These are phyloP conservation scores for Zaprionus inermis DNA, from an alignment of 1,140 invertebrate species.

Conservation along the genomic window DNA sequence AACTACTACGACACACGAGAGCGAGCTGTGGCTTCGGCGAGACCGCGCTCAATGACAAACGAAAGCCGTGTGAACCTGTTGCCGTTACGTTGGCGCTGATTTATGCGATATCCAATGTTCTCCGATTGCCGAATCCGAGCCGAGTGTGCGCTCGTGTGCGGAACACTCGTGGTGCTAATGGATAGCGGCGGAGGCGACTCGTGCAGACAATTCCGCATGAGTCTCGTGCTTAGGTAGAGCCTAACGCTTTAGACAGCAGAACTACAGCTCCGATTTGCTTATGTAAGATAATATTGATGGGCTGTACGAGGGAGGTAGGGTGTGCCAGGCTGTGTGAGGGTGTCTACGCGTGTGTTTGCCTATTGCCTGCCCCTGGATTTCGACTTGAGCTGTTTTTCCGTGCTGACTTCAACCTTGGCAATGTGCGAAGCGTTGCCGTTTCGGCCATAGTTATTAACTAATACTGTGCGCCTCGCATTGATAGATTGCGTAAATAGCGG, in stretches of 20 bases:
- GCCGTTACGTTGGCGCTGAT: constrained; percentile 66
- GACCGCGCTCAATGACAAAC: constrained; percentile 68
- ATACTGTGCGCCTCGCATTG: constrained; percentile 41
- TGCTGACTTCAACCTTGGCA: constrained; percentile 56
- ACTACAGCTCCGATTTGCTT: constrained; percentile 38
- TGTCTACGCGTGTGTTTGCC: constrained; percentile 30
- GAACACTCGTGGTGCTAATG: constrained; percentile 15
- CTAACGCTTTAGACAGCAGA: constrained; percentile 19
- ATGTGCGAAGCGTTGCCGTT: constrained; percentile 6
- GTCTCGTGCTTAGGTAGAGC: constrained; percentile 70
- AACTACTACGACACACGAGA: not conserved
- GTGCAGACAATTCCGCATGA: constrained; percentile 64
- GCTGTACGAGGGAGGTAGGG: too few species aligned
- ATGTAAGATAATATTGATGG: constrained; percentile 75
- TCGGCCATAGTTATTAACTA: constrained; percentile 64
- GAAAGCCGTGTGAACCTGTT: constrained; percentile 81
- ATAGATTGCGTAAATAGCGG: constrained; percentile 57
- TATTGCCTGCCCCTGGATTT: constrained; percentile 61
- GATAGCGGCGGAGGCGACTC: constrained; percentile 19
- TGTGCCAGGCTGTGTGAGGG: not conserved
- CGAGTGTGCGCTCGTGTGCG: not conserved
- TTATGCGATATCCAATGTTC: constrained; percentile 50
- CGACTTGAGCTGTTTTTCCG: constrained; percentile 62
- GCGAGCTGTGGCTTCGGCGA: constrained; percentile 34
- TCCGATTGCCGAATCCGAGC: not conserved